Conservation (phyloP, 2,888 invertebrate species). For the Mesodorylaimus sp. region DNA sequence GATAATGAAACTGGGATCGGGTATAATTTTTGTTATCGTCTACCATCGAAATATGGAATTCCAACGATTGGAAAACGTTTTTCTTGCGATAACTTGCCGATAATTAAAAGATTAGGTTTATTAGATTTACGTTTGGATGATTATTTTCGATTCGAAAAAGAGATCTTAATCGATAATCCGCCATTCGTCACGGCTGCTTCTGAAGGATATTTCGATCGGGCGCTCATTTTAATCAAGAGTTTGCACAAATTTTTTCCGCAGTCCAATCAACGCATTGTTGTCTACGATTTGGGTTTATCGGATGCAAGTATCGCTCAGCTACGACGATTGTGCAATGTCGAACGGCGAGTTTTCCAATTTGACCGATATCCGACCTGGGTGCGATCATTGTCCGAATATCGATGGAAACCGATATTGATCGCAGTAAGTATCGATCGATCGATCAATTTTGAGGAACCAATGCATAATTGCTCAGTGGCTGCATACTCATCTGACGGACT, state of each 20-base stretch:
- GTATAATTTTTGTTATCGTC: too few relatives aligned
- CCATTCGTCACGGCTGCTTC: conserved; percentile 6
- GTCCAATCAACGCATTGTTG: conserved; percentile 10
- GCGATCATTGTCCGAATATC: conserved; percentile 12
- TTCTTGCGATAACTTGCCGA: too few relatives aligned
- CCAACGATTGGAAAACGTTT: too few relatives aligned
- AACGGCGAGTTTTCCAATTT: conserved; percentile 16
- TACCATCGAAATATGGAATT: too few relatives aligned
- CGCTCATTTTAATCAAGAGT: conserved; percentile 9
- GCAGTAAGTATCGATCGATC: conserved; percentile 14
- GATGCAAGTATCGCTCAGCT: neutral
- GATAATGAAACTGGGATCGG: too few relatives aligned
- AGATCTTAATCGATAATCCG: too few relatives aligned
- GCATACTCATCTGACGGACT: too few relatives aligned
- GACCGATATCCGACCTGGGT: conserved; percentile 13
- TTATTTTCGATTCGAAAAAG: too few relatives aligned
- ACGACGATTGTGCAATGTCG: conserved; percentile 16
- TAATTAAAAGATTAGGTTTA: too few relatives aligned
- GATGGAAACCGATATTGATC: conserved; percentile 21
- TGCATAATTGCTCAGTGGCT: too few relatives aligned
- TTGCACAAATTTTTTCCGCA: conserved; percentile 10
- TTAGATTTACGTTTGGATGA: too few relatives aligned
- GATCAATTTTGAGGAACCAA: too few relatives aligned
- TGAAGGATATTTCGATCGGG: neutral
- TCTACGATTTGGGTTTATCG: conserved; percentile 14